phyloP scores from a whole-genome alignment of 2,797 vertebrate genomes.

The Eulemur albifrons region DNA sequence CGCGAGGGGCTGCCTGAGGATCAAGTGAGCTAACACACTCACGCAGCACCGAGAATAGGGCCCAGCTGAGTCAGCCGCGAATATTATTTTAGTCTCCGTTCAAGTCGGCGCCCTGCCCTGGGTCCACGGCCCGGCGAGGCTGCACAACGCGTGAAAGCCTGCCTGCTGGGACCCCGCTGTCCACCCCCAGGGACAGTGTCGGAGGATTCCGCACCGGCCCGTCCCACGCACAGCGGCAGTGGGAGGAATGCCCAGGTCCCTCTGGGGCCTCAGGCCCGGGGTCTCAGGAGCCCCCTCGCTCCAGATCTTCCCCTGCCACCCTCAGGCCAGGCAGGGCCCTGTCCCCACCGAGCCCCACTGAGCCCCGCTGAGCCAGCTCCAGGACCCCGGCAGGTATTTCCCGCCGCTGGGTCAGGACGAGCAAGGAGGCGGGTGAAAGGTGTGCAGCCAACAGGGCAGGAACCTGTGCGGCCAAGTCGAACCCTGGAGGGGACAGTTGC shows the following conservation, averaged over 20 bases:
- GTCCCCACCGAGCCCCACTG: accelerated
- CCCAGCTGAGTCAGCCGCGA: neutral
- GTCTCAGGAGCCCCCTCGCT: accelerated
- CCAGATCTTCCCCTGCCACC: neutral
- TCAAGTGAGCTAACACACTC: accelerated
- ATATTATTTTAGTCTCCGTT: neutral
- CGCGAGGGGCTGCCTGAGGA: neutral
- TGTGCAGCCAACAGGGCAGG: no score
- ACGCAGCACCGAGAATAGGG: neutral
- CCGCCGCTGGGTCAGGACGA: neutral
- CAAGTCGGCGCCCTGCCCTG: accelerated
- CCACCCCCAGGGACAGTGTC: neutral
- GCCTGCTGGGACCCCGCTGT: no score
- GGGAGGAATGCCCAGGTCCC: neutral
- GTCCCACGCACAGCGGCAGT: accelerated
- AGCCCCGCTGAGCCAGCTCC: no score
- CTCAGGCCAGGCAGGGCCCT: no score
- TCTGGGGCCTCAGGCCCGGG: accelerated
- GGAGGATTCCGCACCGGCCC: accelerated
- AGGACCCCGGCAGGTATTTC: accelerated
- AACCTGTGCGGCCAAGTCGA: neutral
- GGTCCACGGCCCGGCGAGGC: accelerated
- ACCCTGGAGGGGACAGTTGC: neutral
- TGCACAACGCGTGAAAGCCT: accelerated
- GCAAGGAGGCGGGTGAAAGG: accelerated